Percentiles rank a stretch among this genome's conserved stretches.
phyloP scores from a whole-genome alignment of 2,113 vertebrate genomes.

The Pseudorasbora parva region DNA sequence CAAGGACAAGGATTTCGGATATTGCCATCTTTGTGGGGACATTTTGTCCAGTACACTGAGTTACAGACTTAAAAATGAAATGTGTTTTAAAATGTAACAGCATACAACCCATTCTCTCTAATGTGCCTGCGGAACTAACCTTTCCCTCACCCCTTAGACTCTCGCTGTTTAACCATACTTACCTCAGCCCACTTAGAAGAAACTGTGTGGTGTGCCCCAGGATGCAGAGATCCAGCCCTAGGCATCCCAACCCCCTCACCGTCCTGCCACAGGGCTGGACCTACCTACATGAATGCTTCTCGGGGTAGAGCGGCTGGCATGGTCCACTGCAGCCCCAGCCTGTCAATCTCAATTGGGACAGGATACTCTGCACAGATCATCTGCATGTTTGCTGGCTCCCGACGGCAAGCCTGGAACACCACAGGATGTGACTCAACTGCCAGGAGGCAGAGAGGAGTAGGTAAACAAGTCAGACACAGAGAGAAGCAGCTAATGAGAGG shows the following conservation, averaged over 20 bases:
- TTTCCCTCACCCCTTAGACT: background rate
- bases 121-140: background rate
- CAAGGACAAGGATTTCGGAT: no score
- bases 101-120: background rate
- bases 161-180: background rate
- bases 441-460: constrained; percentile 29
- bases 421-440: constrained; percentile 47
- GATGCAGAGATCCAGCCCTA: constrained; percentile 20
- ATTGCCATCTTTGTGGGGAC: no score
- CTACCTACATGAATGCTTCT: constrained; percentile 41
- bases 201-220: constrained; percentile 13
- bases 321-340: constrained; percentile 36
- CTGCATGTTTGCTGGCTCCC: constrained; percentile 44
- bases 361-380: constrained; percentile 22
- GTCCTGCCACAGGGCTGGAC: constrained; percentile 9
- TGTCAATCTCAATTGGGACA: constrained; percentile 53
- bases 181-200: constrained; percentile 12
- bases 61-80: background rate
- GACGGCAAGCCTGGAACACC: constrained; percentile 32
- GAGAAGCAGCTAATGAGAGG: constrained; percentile 51
- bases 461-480: constrained; percentile 55
- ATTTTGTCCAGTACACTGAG: no score
- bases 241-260: constrained; percentile 27
- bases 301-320: background rate
- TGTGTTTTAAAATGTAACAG: background rate